phyloP scores from a whole-genome alignment of 1,140 invertebrate genomes.

The Leptopilina boulardi region DNA sequence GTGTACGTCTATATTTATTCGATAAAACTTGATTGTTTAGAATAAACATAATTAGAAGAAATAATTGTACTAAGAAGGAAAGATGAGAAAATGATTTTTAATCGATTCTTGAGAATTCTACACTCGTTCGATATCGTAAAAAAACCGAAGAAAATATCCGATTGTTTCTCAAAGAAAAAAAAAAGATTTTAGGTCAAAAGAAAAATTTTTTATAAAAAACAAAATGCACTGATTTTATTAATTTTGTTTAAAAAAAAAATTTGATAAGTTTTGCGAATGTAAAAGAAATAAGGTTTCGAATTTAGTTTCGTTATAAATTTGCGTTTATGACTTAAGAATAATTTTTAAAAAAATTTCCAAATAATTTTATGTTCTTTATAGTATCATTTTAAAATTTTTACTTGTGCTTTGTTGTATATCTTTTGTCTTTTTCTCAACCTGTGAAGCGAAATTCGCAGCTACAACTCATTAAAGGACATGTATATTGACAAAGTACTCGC shows the following conservation, averaged over 20 bases:
- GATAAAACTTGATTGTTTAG: background rate
- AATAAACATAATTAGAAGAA: background rate
- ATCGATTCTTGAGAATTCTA: background rate
- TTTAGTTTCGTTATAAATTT: background rate
- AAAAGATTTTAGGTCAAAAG: background rate
- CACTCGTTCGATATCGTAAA: constrained; percentile 5
- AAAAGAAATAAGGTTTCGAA: background rate
- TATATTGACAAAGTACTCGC: constrained; percentile 18
- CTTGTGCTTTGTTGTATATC: background rate
- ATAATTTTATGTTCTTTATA: background rate
- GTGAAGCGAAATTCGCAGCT: constrained; percentile 18
- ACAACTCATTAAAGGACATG: background rate
- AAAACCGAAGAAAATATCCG: background rate
- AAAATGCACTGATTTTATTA: background rate
- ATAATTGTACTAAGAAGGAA: background rate
- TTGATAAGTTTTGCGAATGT: no score
- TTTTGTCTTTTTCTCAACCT: constrained; percentile 19
- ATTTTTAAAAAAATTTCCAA: background rate
- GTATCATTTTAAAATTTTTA: background rate
- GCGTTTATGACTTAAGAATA: background rate
- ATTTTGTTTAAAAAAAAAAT: background rate
- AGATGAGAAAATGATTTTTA: background rate
- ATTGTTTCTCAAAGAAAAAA: background rate
- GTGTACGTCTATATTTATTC: background rate
- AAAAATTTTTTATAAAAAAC: background rate